Percentiles rank a stretch among this genome's conserved stretches.
Evolutionary conservation across 2,797 vertebrate species (phyloP).

Genomic region (Brachyrhaphis roseni): DNA sequence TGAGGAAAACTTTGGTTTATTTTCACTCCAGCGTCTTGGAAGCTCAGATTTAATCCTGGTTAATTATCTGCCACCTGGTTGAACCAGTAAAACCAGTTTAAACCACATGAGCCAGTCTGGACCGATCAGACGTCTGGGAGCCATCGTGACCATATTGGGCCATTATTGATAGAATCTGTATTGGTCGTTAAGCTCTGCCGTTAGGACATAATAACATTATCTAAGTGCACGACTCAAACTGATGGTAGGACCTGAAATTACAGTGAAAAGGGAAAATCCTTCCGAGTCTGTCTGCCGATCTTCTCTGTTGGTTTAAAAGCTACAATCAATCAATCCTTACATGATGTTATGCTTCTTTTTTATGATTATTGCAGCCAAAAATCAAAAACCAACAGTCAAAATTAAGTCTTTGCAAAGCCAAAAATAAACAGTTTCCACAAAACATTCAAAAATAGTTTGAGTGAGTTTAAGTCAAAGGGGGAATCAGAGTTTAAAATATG

Average conservation of each 20-base stretch:
- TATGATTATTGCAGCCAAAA: too few relatives aligned
- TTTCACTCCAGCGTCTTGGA: background rate
- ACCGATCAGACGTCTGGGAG: constrained; percentile 30
- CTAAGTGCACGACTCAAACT: constrained; percentile 9
- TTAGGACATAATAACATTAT: constrained; percentile 21
- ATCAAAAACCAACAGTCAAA: too few relatives aligned
- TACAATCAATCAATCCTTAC: background rate
- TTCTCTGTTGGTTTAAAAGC: background rate
- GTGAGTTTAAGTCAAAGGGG: too few relatives aligned
- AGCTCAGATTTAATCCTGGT: constrained; percentile 5
- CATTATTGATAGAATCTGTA: constrained; percentile 30
- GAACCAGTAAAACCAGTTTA: constrained; percentile 21
- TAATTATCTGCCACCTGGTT: background rate
- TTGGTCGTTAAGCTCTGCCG: constrained; percentile 16
- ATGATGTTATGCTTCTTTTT: too few relatives aligned
- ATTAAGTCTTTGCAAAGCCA: too few relatives aligned
- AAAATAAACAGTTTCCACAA: too few relatives aligned
- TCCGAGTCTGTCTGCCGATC: background rate
- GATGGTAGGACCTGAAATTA: constrained; percentile 19
- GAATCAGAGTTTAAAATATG: too few relatives aligned
- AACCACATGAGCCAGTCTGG: constrained; percentile 6
- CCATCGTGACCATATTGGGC: constrained; percentile 13
- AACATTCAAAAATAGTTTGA: too few relatives aligned
- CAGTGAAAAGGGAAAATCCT: background rate
- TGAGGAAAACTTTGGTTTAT: background rate